Base-by-base conservation (phyloP, 2,888 invertebrate genomes). In the Slavum lentiscoides region DNA sequence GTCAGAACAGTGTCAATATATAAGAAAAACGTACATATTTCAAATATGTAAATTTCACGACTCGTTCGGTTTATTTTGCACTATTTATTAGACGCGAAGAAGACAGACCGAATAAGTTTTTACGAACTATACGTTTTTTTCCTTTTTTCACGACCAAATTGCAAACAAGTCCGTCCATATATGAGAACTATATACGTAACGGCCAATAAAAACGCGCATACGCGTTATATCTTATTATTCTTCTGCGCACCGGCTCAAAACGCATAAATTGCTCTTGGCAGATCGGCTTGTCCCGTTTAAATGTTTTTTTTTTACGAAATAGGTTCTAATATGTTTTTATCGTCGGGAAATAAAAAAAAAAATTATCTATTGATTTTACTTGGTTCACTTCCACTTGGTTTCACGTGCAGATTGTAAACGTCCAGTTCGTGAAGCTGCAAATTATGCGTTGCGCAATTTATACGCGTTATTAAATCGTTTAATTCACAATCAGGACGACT, bases 41-140 rank as follows among this genome's bases (percentile, higher is more conserved):
- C 43, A 43, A 72, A 59, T 21, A 59, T 61, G 59, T 61, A 72
- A 59, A 72, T 72, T 61, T 59, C 1, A 1, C 21, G 4, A 2
- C 11, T 11, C 19, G 11, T 43, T 72, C 43, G 39, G 39, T 61
- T 61, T 61, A 23, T 59, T 59, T 30, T 43, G 59, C 43, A 43
- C 43, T 9, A 43, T 43, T 43, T 43, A 43, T 43, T 43, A 43
- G 43, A 43, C 43, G 9, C 43, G 43, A 43, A 59, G 72, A 43
- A 59, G 72, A 43, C 39, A 59, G 39, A 39, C 15, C 21, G 39
- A 72, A 53, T 53, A 53, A 72, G 72, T 43, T 72, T 59, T 72
- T 23, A 43, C 6, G 39, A 72, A 72, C 30, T 30, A 30, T 30
- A 30, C 30, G 1, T 30, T 30, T 30, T 30, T 21, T 72, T 61